Base-by-base conservation (phyloP, 2,888 invertebrate species). In the Gnatocerus cornutus region DNA sequence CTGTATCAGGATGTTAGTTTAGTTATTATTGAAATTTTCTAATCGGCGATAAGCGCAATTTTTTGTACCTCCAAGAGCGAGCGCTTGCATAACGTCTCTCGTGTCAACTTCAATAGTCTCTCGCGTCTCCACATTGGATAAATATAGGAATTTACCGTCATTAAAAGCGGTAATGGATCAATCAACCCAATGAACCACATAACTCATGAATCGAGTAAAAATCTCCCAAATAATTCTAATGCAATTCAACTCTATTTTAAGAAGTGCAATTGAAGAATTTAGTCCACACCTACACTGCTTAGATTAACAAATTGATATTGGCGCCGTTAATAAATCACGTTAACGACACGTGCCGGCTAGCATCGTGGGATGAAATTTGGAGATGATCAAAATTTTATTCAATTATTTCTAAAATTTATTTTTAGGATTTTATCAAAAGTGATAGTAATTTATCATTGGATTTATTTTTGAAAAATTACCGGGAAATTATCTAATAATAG, bases 131-230 rank as follows among this genome's bases (percentile, higher is more conserved):
- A 41, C 21, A 59, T 46, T 59, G 46, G 48, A 59, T 59, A 59
- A 58, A 46, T 48, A 13, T 46, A 50, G 61, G 48, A 48, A 50
- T 50, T 61, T 61, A 33, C 50, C 39, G 37, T 61, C 48, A 61
- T 61, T 59, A 59, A 59, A 33, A 58, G 43, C 43, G 58, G 58
- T 43, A 59, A 39, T 61, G 61, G 61, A 48, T 61, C 61, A 61
- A 61, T 50, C 10, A 61, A 6, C 13, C 61, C 39, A 61, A 61
- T 59, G 33, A 61, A 61, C 30, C 46, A n/a, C n/a, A 27, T n/a
- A 13, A 43, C 27, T 21, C 12, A 41, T 41, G 14, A 21, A 41
- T 56, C 43, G 12, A 9, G 6, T 9, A 46, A 59, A 56, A 58
- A 59, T 43, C 29, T 6, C 13, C 12, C 37, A 55, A 55, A 33